Evolutionary conservation across 37 sponge, comb jelly and placozoan genomes (phyloP).

Genomic region (Bolinopsis microptera): DNA sequence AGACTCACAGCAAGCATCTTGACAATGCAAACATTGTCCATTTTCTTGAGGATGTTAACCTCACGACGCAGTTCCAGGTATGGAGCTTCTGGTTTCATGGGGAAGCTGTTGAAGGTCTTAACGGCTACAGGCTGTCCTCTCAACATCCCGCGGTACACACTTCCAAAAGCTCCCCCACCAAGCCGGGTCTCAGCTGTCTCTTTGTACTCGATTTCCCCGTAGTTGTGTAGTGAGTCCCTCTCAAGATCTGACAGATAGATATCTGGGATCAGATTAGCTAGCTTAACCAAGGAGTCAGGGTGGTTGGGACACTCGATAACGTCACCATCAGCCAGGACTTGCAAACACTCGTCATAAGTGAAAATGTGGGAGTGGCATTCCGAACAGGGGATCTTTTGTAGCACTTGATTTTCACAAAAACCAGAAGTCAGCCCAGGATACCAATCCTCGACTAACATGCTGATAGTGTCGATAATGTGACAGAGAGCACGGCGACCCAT

Average conservation of each 20-base stretch:
- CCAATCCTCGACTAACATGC: conserved; percentile 43
- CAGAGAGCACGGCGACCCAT: conserved; percentile 49
- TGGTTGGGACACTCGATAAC: conserved; percentile 48
- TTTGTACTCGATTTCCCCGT: neutral
- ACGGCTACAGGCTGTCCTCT: conserved; percentile 7
- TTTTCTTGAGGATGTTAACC: conserved; percentile 35
- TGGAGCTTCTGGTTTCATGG: conserved; percentile 34
- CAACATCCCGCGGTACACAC: conserved; percentile 41
- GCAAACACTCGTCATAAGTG: conserved; percentile 60
- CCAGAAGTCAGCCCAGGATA: conserved; percentile 24
- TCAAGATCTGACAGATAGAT: conserved; percentile 57
- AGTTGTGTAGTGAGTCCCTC: neutral
- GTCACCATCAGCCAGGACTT: conserved; percentile 1
- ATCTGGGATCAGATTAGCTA: conserved; percentile 10
- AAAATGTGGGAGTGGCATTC: conserved; percentile 12
- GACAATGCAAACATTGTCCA: conserved; percentile 13
- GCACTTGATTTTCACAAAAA: neutral
- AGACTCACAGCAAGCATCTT: conserved; percentile 60
- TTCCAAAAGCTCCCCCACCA: conserved; percentile 30
- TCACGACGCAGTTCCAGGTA: conserved; percentile 31
- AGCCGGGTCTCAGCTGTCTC: conserved; percentile 32
- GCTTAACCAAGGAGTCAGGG: neutral
- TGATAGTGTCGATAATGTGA: conserved; percentile 47
- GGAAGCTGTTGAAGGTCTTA: conserved; percentile 65
- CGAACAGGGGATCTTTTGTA: conserved; percentile 43